phyloP scores from a whole-genome alignment of 2,888 invertebrate species.

The Brachyopa scutellaris region DNA sequence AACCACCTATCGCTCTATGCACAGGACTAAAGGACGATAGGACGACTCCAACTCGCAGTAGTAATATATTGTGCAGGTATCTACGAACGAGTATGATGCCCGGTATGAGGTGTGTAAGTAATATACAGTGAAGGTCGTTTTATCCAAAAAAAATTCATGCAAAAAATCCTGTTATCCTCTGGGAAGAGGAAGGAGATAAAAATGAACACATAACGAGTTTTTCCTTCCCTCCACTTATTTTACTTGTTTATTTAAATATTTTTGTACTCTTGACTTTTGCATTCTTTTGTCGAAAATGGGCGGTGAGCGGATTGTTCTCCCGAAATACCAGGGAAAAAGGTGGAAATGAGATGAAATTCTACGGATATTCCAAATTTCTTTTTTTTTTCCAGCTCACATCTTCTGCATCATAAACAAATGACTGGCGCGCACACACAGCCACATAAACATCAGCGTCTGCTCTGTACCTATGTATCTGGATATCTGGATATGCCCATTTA shows the following conservation, averaged over 20 bases:
- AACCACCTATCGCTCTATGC: too few relatives aligned
- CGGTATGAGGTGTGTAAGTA: constrained; percentile 44
- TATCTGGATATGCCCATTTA: constrained; percentile 28
- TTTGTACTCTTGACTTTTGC: constrained; percentile 28
- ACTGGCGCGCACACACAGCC: constrained; percentile 40
- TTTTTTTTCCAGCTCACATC: constrained; percentile 20
- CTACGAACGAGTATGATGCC: background rate
- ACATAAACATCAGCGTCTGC: constrained; percentile 5
- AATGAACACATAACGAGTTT: constrained; percentile 61
- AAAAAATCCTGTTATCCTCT: constrained; percentile 43
- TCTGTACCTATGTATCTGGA: too few relatives aligned
- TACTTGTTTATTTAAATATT: constrained; percentile 3
- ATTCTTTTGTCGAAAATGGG: constrained; percentile 21
- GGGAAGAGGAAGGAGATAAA: constrained; percentile 51
- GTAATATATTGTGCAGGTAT: constrained; percentile 4
- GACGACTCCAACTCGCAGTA: constrained; percentile 6
- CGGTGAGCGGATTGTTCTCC: constrained; percentile 7
- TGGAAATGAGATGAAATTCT: constrained; percentile 60
- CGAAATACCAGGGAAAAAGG: constrained; percentile 8
- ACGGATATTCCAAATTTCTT: constrained; percentile 29
- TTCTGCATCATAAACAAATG: constrained; percentile 44
- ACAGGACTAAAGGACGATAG: too few relatives aligned
- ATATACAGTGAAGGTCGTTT: constrained; percentile 63
- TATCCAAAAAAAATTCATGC: constrained; percentile 14
- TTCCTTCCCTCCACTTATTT: background rate